A percentile compares a stretch with the other conserved stretches of the same genome.
These are phyloP conservation scores for Synanthedon vespiformis DNA, from an alignment of 2,888 invertebrate species.

Conservation along the genomic window DNA sequence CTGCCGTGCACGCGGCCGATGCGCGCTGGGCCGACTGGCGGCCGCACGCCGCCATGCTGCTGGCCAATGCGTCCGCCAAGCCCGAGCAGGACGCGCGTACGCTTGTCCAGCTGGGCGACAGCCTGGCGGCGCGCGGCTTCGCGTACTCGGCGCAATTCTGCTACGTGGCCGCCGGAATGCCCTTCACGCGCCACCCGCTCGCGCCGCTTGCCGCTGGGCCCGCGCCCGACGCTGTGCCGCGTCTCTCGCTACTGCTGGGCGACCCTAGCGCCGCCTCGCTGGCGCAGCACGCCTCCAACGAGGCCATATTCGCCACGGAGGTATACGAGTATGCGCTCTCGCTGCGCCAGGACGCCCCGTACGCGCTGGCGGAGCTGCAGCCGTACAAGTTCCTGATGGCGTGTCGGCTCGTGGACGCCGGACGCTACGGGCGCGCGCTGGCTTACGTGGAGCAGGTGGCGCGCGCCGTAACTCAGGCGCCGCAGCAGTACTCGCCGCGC, in stretches of 20 bases:
- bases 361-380: conserved; percentile 80
- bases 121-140: conserved; percentile 79
- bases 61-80: conserved; percentile 83
- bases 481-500: conserved; percentile 54
- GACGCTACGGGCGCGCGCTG: conserved; percentile 83
- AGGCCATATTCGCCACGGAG: conserved; percentile 94
- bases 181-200: conserved; percentile 59
- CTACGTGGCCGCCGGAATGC: conserved; percentile 87
- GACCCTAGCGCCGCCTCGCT: conserved; percentile 75
- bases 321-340: conserved; percentile 94
- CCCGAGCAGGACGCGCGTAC: conserved; percentile 84
- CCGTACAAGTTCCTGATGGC: conserved; percentile 88
- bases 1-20: conserved; percentile 80
- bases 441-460: conserved; percentile 87
- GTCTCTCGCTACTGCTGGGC: conserved; percentile 85
- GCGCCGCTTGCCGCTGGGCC: conserved; percentile 32
- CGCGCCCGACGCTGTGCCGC: conserved; percentile 47
- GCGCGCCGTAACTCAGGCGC: conserved; percentile 72
- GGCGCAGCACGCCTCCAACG: conserved; percentile 78
- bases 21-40: conserved; percentile 94
- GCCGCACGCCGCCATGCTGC: conserved; percentile 94
- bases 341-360: conserved; percentile 73
- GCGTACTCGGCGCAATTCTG: conserved; percentile 95
- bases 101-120: conserved; percentile 81
- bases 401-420: conserved; percentile 78